These are phyloP conservation scores for Pangasianodon gigas DNA, from an alignment of 2,113 vertebrate species.

Conservation along the genomic window DNA sequence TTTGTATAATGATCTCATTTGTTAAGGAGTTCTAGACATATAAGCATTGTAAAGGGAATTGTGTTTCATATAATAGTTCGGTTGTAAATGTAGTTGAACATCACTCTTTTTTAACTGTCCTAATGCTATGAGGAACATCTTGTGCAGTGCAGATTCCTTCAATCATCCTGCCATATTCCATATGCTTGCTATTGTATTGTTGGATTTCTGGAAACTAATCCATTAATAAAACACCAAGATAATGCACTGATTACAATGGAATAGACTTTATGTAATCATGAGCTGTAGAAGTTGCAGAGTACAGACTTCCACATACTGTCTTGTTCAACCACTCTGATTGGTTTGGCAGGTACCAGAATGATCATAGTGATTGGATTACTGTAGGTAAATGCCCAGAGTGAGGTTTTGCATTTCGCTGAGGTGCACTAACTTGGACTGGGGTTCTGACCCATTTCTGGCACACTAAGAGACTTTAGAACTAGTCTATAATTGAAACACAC, in stretches of 20 bases:
- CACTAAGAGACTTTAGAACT: background rate
- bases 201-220: conserved; percentile 13
- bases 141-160: background rate
- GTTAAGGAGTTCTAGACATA: background rate
- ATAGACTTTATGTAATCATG: background rate
- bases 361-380: conserved; percentile 21
- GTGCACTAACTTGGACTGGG: conserved; percentile 21
- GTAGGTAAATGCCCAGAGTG: conserved; percentile 12
- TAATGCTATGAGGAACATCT: background rate
- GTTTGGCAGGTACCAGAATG: background rate
- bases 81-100: background rate
- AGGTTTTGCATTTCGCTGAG: conserved; percentile 12
- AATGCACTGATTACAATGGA: background rate
- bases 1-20: conserved; percentile 4
- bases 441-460: conserved; percentile 12
- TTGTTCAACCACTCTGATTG: background rate
- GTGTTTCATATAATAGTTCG: background rate
- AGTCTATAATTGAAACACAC: conserved; percentile 3
- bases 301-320: background rate
- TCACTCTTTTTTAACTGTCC: background rate
- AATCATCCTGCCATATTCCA: background rate
- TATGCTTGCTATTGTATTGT: background rate
- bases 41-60: background rate
- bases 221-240: conserved; percentile 3
- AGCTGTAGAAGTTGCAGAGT: background rate